Conservation (phyloP, 2,888 invertebrate species). For the Sericinus montela region DNA sequence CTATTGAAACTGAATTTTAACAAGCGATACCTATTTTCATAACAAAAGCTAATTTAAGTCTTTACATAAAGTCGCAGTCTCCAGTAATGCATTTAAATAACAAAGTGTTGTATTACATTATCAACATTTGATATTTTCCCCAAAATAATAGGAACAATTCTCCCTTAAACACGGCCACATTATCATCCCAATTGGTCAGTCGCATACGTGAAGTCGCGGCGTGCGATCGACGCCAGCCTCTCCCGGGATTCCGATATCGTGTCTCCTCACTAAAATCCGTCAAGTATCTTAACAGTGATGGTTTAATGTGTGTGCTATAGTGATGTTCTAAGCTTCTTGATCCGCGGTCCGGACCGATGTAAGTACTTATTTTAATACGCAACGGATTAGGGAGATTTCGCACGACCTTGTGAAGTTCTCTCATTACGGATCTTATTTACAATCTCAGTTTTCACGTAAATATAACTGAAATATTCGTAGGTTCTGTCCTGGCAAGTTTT, state of each 20-base stretch:
- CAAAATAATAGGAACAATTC: constrained; percentile 27
- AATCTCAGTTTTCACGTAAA: constrained; percentile 1
- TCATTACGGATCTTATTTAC: constrained; percentile 4
- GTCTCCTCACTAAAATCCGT: constrained; percentile 20
- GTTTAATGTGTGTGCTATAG: constrained; percentile 33
- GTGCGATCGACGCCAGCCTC: constrained; percentile 39
- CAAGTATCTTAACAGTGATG: constrained; percentile 18
- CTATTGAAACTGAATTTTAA: no score
- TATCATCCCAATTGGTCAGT: constrained; percentile 52
- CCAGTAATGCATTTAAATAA: no score
- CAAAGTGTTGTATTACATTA: no score
- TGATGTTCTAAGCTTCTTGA: neutral
- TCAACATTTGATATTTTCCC: neutral
- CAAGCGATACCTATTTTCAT: no score
- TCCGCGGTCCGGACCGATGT: neutral
- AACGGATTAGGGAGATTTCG: neutral
- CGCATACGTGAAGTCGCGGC: constrained; percentile 54
- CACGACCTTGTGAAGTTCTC: neutral
- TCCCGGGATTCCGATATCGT: constrained; percentile 36
- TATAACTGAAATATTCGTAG: neutral
- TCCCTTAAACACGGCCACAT: constrained; percentile 41
- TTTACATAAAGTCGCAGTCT: no score
- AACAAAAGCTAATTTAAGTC: no score
- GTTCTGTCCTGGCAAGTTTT: neutral
- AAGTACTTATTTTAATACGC: neutral